Evolutionary conservation across 2,888 invertebrate species (phyloP), one percentile per base, ranked within the genome.

Genomic region (Microctonus hyperodae): DNA sequence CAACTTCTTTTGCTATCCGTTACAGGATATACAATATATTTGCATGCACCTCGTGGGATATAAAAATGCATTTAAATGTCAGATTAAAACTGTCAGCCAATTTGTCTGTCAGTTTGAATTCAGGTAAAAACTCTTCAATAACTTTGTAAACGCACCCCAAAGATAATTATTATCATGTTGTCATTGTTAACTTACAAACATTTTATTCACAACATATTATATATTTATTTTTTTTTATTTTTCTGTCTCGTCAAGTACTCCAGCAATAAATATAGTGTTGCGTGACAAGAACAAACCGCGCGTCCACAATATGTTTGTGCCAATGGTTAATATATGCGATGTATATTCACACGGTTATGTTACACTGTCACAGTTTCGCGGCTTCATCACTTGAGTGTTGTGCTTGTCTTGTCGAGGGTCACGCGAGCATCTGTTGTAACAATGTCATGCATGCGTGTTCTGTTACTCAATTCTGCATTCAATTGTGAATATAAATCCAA

Each of bases 301-400:
- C 44, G 44, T 44, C 44, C 16, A 44, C 44, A 20, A 44, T n/a
- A n/a, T 16, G 44, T 6, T 16, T 7, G 44, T 44, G 44, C 44
- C 44, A 44, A 44, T 44, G 16, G 44, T 16, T 44, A 16, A 44
- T 44, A 20, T 44, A 7, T 44, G 16, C 16, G 44, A 44, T 44
- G 44, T 7, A n/a, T 16, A 44, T 16, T 3, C 20, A n/a, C 44
- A 44, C 44, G 16, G 44, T 44, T 44, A 44, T 44, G 44, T 44
- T 44, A 44, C 44, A 44, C 16, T 44, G 44, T 44, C 44, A 44
- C 44, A 44, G 44, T 44, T 44, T 44, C 44, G 44, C 44, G 44
- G 44, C 44, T 44, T 44, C 44, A 44, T 44, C 44, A 44, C 44
- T 44, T 44, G 9, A 44, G 44, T 44, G 44, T 44, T 40, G 40